Evolutionary conservation across 2,113 vertebrate genomes (phyloP).

Genomic region (Gorsachius goisagi): DNA sequence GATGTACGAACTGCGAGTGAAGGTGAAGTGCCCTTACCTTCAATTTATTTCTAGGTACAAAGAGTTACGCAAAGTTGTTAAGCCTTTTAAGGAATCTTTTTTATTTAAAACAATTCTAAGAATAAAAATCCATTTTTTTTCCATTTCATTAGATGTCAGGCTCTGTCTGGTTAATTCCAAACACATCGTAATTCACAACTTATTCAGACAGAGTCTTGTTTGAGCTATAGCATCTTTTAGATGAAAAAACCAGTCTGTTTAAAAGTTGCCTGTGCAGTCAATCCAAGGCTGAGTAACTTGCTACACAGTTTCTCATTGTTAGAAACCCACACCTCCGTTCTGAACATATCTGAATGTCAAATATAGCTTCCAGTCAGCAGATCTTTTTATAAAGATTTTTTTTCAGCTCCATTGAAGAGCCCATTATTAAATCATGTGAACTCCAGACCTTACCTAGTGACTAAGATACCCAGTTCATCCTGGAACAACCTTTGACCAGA

Average conservation of each 20-base stretch:
- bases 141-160: not conserved
- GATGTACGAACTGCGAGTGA: not conserved
- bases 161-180: conserved; percentile 22
- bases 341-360: not conserved
- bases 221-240: not conserved
- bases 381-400: not conserved
- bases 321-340: not conserved
- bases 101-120: not conserved
- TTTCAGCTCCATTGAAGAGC: not conserved
- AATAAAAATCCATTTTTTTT: not conserved
- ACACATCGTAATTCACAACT: not conserved
- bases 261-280: not conserved
- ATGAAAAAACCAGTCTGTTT: not conserved
- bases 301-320: not conserved
- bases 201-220: not conserved
- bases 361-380: not conserved
- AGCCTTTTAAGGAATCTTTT: not conserved
- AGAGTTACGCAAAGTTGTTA: not conserved
- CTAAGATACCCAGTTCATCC: not conserved
- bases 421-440: conserved; percentile 3
- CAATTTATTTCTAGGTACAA: not conserved
- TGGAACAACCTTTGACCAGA: not conserved
- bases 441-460: not conserved
- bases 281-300: not conserved
- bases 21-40: not conserved